Evolutionary conservation across 2,797 vertebrate species (phyloP).

Genomic region (Aplochiton taeniatus): DNA sequence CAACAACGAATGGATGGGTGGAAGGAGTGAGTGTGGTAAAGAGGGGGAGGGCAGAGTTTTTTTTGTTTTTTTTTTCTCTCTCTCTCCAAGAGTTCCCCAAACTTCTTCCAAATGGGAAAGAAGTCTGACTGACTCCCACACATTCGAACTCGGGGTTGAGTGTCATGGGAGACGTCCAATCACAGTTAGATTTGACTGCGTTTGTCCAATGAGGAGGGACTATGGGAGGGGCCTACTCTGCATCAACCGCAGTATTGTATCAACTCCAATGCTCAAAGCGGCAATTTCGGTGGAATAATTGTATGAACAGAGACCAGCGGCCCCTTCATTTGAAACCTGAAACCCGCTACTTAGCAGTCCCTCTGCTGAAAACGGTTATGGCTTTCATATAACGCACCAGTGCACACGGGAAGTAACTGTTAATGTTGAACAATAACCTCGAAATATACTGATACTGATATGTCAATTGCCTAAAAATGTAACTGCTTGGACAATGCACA

Average conservation of each 20-base stretch:
- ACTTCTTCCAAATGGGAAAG: slow-evolving; percentile 19
- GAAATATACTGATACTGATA: no score
- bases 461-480: no score
- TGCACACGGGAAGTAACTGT: background rate
- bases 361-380: background rate
- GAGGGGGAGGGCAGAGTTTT: slow-evolving; percentile 28
- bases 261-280: slow-evolving; percentile 15
- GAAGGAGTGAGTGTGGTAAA: slow-evolving; percentile 29
- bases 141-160: slow-evolving; percentile 39
- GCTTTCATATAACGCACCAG: background rate
- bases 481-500: background rate
- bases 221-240: slow-evolving; percentile 8
- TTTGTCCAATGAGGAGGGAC: slow-evolving; percentile 48
- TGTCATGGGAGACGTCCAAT: slow-evolving; percentile 54
- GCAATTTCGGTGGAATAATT: slow-evolving; percentile 10
- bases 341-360: slow-evolving; percentile 10
- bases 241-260: slow-evolving; percentile 51
- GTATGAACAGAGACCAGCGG: background rate
- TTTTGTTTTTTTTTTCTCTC: background rate
- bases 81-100: background rate
- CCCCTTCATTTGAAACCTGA: slow-evolving; percentile 25
- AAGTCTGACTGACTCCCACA: slow-evolving; percentile 39
- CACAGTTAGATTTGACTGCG: background rate
- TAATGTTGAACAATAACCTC: no score
- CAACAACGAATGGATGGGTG: slow-evolving; percentile 51